phyloP scores from a whole-genome alignment of 1,140 invertebrate genomes.

The Saccostrea cuccullata region DNA sequence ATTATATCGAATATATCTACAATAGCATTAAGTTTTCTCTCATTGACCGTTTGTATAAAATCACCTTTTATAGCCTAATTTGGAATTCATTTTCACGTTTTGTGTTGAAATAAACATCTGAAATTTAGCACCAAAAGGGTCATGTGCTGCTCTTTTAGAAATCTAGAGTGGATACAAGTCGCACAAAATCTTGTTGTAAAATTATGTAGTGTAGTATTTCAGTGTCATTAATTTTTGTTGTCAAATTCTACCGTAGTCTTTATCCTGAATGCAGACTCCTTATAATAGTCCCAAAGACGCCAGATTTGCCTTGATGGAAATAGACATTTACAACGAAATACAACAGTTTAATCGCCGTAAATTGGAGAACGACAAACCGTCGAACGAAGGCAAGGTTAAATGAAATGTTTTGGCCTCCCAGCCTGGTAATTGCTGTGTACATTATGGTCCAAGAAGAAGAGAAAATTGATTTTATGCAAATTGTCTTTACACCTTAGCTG shows the following conservation, averaged over 20 bases:
- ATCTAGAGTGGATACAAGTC: not conserved
- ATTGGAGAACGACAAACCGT: conserved; percentile 36
- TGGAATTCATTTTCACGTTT: conserved; percentile 21
- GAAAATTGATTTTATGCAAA: conserved; percentile 38
- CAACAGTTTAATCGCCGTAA: conserved; percentile 41
- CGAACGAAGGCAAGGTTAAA: conserved; percentile 34
- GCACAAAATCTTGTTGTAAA: not conserved
- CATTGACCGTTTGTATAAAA: not conserved
- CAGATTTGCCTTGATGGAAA: conserved; percentile 21
- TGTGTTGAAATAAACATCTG: conserved; percentile 20
- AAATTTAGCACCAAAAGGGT: conserved; percentile 9
- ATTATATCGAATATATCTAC: not conserved
- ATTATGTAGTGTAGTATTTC: conserved; percentile 36
- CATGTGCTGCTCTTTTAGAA: conserved; percentile 15
- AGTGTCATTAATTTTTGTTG: conserved; percentile 34
- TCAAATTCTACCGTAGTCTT: conserved; percentile 24
- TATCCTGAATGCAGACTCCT: not conserved
- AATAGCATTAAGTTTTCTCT: not conserved
- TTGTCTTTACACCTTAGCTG: conserved; percentile 35
- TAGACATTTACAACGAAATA: conserved; percentile 42
- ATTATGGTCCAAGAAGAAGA: conserved; percentile 31
- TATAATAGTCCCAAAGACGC: conserved; percentile 30
- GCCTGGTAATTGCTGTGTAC: conserved; percentile 34
- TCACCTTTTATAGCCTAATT: not conserved
- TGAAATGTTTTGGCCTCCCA: conserved; percentile 35